Conservation (phyloP, 2,113 vertebrate genomes). For the Sakesphorus luctuosus region DNA sequence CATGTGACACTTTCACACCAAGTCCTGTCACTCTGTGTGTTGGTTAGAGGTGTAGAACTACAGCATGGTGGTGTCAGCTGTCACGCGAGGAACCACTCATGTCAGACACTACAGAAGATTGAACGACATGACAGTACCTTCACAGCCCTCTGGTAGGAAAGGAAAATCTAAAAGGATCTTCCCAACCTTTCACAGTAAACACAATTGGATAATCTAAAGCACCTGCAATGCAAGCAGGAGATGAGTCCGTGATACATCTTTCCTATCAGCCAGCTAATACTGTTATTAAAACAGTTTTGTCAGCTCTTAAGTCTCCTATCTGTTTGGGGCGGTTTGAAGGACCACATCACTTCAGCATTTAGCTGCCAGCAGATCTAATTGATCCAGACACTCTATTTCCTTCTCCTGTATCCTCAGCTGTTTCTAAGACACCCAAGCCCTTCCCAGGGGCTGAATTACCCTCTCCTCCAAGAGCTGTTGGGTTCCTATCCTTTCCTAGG, state of each 20-base stretch:
- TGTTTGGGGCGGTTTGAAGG: neutral
- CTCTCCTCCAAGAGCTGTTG: constrained; percentile 27
- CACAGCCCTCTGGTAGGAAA: constrained; percentile 60
- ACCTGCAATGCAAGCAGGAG: constrained; percentile 59
- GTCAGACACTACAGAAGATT: constrained; percentile 48
- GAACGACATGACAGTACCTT: constrained; percentile 61
- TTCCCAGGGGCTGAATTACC: neutral
- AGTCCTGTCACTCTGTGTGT: constrained; percentile 13
- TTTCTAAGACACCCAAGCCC: neutral
- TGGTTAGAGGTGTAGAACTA: constrained; percentile 19
- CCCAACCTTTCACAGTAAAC: constrained; percentile 67
- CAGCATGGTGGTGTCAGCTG: constrained; percentile 28
- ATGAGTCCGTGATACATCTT: neutral
- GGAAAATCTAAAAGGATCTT: constrained; percentile 58
- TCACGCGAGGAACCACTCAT: constrained; percentile 33
- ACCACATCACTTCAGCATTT: neutral
- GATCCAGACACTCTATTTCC: neutral
- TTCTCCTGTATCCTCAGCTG: neutral
- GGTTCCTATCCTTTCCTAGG: neutral
- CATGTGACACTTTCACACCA: neutral
- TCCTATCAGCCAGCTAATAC: constrained; percentile 42
- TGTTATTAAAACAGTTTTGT: constrained; percentile 54
- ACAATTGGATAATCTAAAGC: constrained; percentile 55
- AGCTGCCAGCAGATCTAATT: neutral
- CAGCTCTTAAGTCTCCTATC: constrained; percentile 37